Conservation (phyloP, 2,113 vertebrate species). For the Symphodus melops region DNA sequence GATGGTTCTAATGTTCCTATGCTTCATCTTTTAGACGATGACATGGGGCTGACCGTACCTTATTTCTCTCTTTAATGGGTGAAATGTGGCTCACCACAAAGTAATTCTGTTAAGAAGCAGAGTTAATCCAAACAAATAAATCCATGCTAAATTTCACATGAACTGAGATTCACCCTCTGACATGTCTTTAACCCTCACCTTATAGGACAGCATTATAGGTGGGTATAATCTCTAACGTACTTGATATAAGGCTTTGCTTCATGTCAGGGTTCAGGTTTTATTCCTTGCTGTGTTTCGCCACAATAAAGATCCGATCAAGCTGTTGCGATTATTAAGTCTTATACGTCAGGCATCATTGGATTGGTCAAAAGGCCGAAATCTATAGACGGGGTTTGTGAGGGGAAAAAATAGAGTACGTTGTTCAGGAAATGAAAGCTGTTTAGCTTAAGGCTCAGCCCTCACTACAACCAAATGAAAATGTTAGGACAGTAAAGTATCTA, state of each 20-base stretch:
- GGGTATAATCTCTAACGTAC: conserved; percentile 10
- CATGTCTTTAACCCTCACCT: background rate
- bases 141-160: conserved; percentile 6
- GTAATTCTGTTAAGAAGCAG: background rate
- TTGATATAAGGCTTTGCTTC: conserved; percentile 14
- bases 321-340: background rate
- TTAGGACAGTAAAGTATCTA: background rate
- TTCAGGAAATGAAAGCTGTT: conserved; percentile 18
- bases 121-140: conserved; percentile 27
- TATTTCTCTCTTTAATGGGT: background rate
- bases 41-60: background rate
- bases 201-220: conserved; percentile 17
- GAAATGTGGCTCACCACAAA: background rate
- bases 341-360: conserved; percentile 7
- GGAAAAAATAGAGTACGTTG: background rate
- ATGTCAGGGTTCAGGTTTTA: conserved; percentile 4
- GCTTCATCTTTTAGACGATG: background rate
- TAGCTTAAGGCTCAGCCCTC: conserved; percentile 5
- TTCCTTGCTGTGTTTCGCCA: background rate
- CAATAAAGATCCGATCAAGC: conserved; percentile 25
- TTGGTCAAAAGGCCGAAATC: conserved; percentile 27
- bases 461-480: conserved; percentile 14
- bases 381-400: conserved; percentile 19
- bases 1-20: background rate
- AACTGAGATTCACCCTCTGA: conserved; percentile 10